These are phyloP conservation scores for Vulpes ferrilata DNA, from an alignment of 2,113 vertebrate species.

Conservation along the genomic window DNA sequence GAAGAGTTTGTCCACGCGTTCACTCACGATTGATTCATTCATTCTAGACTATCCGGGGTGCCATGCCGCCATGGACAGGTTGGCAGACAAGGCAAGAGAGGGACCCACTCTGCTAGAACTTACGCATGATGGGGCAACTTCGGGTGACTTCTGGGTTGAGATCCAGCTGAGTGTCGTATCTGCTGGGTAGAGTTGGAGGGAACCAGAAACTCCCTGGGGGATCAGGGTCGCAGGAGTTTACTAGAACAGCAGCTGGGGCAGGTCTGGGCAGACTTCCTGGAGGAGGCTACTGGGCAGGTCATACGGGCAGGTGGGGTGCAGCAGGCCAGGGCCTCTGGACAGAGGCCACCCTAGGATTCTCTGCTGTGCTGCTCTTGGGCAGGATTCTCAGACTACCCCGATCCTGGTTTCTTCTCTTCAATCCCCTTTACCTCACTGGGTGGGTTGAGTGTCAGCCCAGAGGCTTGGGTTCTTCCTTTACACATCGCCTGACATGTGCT, in stretches of 20 bases:
- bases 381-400: accelerated
- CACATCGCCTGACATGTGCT: accelerated
- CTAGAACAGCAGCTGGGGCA: too few species aligned
- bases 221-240: background rate
- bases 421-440: accelerated
- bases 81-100: background rate
- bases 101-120: too few species aligned
- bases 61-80: accelerated
- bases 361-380: accelerated
- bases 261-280: background rate
- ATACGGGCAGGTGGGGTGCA: accelerated
- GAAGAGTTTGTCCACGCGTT: accelerated
- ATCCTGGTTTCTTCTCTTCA: background rate
- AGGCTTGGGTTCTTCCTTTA: background rate
- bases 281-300: accelerated
- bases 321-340: background rate
- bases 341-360: background rate
- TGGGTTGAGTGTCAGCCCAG: too few species aligned
- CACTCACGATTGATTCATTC: accelerated
- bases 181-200: background rate
- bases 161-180: accelerated
- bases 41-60: accelerated
- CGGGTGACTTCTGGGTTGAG: background rate
- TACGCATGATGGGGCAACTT: background rate
- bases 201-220: background rate